Evolutionary conservation across 2,888 invertebrate species (phyloP), one percentile per base, ranked within the genome.

Genomic region (Drosophila merina): DNA sequence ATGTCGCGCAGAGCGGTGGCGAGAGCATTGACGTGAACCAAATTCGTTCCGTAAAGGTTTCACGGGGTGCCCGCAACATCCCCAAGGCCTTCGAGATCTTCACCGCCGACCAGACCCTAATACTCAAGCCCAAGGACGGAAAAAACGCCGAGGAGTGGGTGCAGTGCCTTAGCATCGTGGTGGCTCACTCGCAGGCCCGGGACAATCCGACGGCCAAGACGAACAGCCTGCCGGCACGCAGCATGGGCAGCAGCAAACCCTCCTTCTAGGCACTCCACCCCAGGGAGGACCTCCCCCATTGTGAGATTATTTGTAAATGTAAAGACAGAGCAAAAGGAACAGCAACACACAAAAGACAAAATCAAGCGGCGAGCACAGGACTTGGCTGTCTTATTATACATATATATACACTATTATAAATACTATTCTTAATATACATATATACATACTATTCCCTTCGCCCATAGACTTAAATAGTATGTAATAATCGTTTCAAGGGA

Each of bases 61-160:
- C 97, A 0, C 93, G 97, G 52, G 96, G 97, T 57, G 97, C 97
- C 8, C 94, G 98, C 57, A 97, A 97, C 92, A 97, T 98, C 85
- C 98, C 98, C 25, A 97, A 97, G 91, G 98, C 98, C 0, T 98
- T 98, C 93, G 98, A 98, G 93, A 98, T 98, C 85, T 98, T 98
- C 93, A 98, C 98, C 0, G 96, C 96, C 56, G 97, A 98, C 92
- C 97, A 97, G 91, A 96, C 97, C 8, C 94, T 97, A 77, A 97
- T 98, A 87, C 94, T 98, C 79, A 98, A 98, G 92, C 98, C 98
- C 6, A 97, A 97, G 91, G 97, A 97, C 90, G 97, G 97, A 47
- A 97, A 97, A 92, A 96, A 98, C 91, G 98, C 97, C 0, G 98
- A 98, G 92, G 96, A 98, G 91, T 98, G 98, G 97, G 97, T 98